A percentile compares a stretch with the other conserved stretches of the same genome.
Evolutionary conservation across 2,888 invertebrate species (phyloP).

Genomic region (Podabrus alpinus): DNA sequence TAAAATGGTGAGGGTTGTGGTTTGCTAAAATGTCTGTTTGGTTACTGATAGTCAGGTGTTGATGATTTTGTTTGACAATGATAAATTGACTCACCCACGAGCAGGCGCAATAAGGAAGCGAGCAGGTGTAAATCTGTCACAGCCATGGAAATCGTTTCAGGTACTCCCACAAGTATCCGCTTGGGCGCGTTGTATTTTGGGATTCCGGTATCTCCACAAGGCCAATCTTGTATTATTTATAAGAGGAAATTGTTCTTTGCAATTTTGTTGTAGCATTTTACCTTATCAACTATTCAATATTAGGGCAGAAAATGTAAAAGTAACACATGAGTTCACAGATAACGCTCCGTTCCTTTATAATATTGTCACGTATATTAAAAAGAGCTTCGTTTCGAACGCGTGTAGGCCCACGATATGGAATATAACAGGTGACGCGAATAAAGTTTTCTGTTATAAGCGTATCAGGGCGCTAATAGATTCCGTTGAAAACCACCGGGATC

Average conservation of each 20-base stretch:
- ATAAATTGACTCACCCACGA: slow-evolving; percentile 62
- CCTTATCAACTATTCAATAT: not conserved
- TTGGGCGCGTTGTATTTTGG: slow-evolving; percentile 38
- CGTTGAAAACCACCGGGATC: slow-evolving; percentile 26
- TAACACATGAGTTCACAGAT: slow-evolving; percentile 17
- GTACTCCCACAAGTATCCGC: slow-evolving; percentile 37
- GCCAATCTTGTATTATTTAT: slow-evolving; percentile 5
- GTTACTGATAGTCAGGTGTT: slow-evolving; percentile 24
- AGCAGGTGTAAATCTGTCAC: slow-evolving; percentile 64
- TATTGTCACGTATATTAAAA: slow-evolving; percentile 30
- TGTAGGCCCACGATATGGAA: slow-evolving; percentile 17
- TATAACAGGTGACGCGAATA: slow-evolving; percentile 28
- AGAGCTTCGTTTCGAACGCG: slow-evolving; percentile 22
- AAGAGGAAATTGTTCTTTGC: not conserved
- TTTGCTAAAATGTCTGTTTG: slow-evolving; percentile 11
- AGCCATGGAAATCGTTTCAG: slow-evolving; percentile 61
- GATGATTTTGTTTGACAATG: slow-evolving; percentile 26
- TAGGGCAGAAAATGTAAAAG: not conserved
- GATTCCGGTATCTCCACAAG: slow-evolving; percentile 18
- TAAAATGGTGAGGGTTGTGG: slow-evolving; percentile 11
- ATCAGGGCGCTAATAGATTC: slow-evolving; percentile 28
- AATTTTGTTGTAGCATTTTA: not conserved
- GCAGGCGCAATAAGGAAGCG: slow-evolving; percentile 66
- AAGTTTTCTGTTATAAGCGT: slow-evolving; percentile 25
- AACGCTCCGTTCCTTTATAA: slow-evolving; percentile 17